A percentile compares a stretch with the other conserved stretches of the same genome.
Evolutionary conservation across 2,797 vertebrate genomes (phyloP).

Genomic region (Poeciliopsis presidionis): DNA sequence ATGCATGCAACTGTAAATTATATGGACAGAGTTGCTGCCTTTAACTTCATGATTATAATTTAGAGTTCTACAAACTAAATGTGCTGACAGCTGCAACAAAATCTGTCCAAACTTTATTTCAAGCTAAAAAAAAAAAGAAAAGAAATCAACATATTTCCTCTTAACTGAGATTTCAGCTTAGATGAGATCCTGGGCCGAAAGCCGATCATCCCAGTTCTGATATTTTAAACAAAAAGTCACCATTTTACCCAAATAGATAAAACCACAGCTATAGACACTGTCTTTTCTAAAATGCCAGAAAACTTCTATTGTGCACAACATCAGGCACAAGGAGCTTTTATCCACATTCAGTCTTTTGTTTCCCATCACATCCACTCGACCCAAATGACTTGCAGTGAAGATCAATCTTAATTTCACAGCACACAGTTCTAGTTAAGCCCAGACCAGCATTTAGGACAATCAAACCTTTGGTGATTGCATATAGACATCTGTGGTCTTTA

Average conservation of each 20-base stretch:
- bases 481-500: neutral
- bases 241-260: neutral
- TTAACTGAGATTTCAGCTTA: neutral
- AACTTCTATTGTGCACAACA: neutral
- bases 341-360: neutral
- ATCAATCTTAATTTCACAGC: neutral
- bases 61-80: conserved; percentile 51
- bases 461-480: neutral
- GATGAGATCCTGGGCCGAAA: neutral
- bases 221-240: neutral
- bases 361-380: neutral
- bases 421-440: neutral
- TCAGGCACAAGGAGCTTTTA: neutral
- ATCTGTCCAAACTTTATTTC: conserved; percentile 47
- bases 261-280: neutral
- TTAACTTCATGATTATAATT: conserved; percentile 40
- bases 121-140: conserved; percentile 27
- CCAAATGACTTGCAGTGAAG: neutral
- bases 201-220: neutral
- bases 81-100: conserved; percentile 1
- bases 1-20: conserved; percentile 12
- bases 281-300: neutral
- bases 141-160: too few relatives aligned
- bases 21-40: conserved; percentile 42
- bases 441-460: neutral